Percentiles rank a stretch among this genome's conserved stretches.
Evolutionary conservation across 2,113 vertebrate genomes (phyloP).

Genomic region (Thinocorus orbignyianus): DNA sequence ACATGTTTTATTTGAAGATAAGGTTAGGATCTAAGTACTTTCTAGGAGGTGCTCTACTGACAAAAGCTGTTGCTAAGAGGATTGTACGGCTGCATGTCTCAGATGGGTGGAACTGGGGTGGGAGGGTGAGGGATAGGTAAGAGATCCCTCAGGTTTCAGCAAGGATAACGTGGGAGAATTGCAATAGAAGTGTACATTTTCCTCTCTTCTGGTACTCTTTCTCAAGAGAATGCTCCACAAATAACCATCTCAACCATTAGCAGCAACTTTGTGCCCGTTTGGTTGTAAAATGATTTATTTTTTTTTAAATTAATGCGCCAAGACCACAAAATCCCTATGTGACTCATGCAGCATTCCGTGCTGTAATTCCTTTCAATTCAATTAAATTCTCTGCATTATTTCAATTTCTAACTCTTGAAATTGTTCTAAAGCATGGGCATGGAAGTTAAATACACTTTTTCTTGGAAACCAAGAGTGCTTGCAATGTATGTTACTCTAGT

Average conservation of each 20-base stretch:
- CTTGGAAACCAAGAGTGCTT: neutral
- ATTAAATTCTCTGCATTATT: neutral
- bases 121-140: neutral
- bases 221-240: neutral
- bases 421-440: neutral
- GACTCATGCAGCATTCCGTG: neutral
- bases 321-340: neutral
- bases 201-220: neutral
- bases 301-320: neutral
- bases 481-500: neutral
- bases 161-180: neutral
- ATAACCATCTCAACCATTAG: neutral
- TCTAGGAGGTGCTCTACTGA: neutral
- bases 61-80: neutral
- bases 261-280: neutral
- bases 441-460: neutral
- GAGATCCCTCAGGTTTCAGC: neutral
- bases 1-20: neutral
- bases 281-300: neutral
- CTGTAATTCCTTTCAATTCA: slow-evolving; percentile 5
- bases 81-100: neutral
- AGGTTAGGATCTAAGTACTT: neutral
- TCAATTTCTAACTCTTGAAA: neutral
- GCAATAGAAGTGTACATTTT: neutral
- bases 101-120: neutral